Percentiles rank a stretch among this genome's conserved stretches.
Evolutionary conservation across 2,797 vertebrate species (phyloP).

Genomic region (Remorina albescens): DNA sequence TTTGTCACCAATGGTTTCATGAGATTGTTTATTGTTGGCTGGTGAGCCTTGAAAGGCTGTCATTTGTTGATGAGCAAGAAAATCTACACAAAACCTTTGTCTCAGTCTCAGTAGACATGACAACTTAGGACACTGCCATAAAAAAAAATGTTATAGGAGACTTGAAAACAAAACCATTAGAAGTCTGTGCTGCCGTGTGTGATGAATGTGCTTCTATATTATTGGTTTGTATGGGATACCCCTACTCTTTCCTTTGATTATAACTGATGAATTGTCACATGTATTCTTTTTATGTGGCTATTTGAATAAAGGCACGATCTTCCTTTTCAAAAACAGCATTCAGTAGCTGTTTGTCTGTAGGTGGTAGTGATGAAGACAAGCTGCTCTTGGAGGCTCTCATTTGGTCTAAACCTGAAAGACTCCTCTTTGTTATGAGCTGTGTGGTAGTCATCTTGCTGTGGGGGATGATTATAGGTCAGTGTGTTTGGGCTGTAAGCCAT

Average conservation of each 20-base stretch:
- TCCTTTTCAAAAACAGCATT: neutral
- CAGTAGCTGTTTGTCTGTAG: constrained; percentile 5
- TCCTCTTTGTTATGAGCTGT: neutral
- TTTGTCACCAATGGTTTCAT: neutral
- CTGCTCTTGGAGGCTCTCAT: constrained; percentile 6
- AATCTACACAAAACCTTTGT: no score
- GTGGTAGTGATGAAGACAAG: constrained; percentile 5
- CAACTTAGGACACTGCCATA: no score
- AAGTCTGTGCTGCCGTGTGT: no score
- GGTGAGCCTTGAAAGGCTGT: no score
- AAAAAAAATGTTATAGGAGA: no score
- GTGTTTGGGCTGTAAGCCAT: neutral
- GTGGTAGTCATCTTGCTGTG: neutral
- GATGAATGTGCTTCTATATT: neutral
- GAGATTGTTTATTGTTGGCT: neutral
- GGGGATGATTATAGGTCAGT: constrained; percentile 15
- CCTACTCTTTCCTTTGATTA: neutral
- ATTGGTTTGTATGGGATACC: neutral
- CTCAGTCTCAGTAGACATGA: no score
- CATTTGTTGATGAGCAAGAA: no score
- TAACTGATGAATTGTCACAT: neutral
- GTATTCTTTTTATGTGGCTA: neutral
- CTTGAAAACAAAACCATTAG: no score
- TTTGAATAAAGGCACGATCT: neutral
- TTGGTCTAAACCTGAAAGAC: constrained; percentile 8